phyloP scores from a whole-genome alignment of 53 echinoderm and acorn worm species.

The Paelopatides confundens region DNA sequence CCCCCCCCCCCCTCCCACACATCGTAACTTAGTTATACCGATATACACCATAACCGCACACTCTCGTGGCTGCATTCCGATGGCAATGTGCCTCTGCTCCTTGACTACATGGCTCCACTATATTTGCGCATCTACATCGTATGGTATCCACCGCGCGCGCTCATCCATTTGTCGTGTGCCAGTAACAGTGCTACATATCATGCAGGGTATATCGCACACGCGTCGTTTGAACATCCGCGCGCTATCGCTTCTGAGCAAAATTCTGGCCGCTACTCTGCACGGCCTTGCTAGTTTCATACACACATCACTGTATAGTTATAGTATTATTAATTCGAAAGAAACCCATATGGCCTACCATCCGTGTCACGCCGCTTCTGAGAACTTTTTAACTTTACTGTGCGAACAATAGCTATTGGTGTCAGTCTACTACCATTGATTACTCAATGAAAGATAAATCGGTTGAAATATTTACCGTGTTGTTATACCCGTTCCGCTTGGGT shows the following conservation, averaged over 20 bases:
- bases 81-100: too few species aligned
- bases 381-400: not conserved
- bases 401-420: not conserved
- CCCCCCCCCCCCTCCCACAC: too few species aligned
- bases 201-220: not conserved
- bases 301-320: too few species aligned
- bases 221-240: constrained; percentile 11
- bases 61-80: too few species aligned
- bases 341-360: not conserved
- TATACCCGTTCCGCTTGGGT: constrained; percentile 24
- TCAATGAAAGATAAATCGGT: constrained; percentile 27
- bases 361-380: not conserved
- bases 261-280: not conserved
- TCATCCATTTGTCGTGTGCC: not conserved
- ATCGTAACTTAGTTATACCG: too few species aligned
- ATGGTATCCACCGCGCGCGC: not conserved
- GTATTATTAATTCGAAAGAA: not conserved
- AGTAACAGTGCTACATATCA: not conserved
- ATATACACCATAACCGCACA: too few species aligned
- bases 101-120: too few species aligned
- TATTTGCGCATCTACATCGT: too few species aligned
- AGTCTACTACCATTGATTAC: not conserved
- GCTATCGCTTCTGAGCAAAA: not conserved
- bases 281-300: too few species aligned
- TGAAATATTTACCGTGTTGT: not conserved